Evolutionary conservation across 2,888 invertebrate species (phyloP).

Genomic region (Netelia inedita): DNA sequence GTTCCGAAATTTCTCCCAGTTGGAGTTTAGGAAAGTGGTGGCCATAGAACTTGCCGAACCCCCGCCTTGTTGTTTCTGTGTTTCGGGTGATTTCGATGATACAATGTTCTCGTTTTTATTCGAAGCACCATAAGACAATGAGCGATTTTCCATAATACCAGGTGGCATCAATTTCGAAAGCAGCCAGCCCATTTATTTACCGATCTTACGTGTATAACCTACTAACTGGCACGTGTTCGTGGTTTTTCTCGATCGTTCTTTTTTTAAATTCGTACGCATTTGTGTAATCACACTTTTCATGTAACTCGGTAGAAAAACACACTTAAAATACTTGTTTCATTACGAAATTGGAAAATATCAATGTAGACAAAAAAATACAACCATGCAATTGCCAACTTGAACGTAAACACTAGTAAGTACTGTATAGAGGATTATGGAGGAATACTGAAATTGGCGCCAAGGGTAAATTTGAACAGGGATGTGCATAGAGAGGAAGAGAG

Average conservation of each 20-base stretch:
- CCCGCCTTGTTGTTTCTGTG: neutral
- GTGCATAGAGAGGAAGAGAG: too few relatives aligned
- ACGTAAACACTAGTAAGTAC: too few relatives aligned
- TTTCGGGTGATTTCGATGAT: neutral
- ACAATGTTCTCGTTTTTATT: conserved; percentile 40
- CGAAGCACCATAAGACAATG: conserved; percentile 31
- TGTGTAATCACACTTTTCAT: too few relatives aligned
- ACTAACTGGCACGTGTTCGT: conserved; percentile 13
- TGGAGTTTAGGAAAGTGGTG: conserved; percentile 67
- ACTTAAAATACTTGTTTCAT: too few relatives aligned
- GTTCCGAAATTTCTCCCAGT: conserved; percentile 80
- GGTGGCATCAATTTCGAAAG: conserved; percentile 72
- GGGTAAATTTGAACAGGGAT: too few relatives aligned
- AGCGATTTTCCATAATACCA: conserved; percentile 56
- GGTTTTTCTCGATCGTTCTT: neutral
- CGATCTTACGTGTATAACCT: conserved; percentile 18
- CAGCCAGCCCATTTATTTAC: conserved; percentile 22
- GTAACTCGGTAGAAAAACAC: too few relatives aligned
- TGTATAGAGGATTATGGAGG: too few relatives aligned
- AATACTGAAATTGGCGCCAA: too few relatives aligned
- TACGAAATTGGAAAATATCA: too few relatives aligned
- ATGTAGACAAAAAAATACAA: too few relatives aligned
- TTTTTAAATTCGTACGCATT: too few relatives aligned
- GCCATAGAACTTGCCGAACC: neutral
- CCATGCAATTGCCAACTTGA: too few relatives aligned